phyloP scores from a whole-genome alignment of 2,113 vertebrate genomes.

The Amazona guildingii region DNA sequence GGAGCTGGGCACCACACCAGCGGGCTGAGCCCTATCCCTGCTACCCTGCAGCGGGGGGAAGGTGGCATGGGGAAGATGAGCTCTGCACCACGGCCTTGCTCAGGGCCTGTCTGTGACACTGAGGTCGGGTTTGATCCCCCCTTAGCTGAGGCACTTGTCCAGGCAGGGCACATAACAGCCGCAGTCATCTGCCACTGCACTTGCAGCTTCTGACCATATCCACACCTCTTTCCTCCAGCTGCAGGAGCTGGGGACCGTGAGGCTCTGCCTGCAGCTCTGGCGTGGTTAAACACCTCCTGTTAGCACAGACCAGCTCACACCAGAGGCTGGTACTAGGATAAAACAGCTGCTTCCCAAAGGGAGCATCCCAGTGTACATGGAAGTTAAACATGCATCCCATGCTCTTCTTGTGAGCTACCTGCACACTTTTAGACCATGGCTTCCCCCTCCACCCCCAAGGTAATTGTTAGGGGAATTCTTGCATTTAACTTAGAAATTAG shows the following conservation, averaged over 20 bases:
- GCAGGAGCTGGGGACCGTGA: background rate
- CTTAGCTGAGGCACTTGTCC: accelerated
- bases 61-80: background rate
- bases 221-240: background rate
- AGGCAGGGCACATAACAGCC: too few species aligned
- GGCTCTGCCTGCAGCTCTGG: background rate
- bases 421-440: background rate
- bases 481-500: background rate
- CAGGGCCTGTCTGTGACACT: accelerated
- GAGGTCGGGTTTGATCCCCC: background rate
- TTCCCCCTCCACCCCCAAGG: accelerated
- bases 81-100: accelerated
- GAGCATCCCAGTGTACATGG: accelerated
- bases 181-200: accelerated
- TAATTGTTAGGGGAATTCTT: background rate
- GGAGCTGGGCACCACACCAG: background rate
- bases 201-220: accelerated
- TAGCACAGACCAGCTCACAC: background rate
- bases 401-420: accelerated
- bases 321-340: background rate
- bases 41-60: background rate
- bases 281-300: accelerated
- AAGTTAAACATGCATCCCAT: background rate
- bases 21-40: background rate
- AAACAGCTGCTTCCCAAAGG: background rate